These are phyloP conservation scores for Nymphalis io DNA, from an alignment of 1,140 invertebrate species.

Conservation along the genomic window DNA sequence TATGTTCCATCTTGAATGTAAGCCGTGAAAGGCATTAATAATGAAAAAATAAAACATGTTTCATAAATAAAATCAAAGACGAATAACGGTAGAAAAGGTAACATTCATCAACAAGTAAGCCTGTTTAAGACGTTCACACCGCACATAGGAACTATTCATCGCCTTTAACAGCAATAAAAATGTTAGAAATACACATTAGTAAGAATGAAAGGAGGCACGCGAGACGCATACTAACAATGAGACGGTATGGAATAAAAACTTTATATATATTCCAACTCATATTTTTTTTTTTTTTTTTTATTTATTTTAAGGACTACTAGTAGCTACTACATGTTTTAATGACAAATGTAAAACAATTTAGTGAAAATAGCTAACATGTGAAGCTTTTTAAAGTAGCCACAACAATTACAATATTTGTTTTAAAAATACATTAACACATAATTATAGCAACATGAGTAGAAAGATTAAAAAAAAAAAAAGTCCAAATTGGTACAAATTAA, in stretches of 20 bases:
- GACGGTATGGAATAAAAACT: neutral
- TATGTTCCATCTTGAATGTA: no score
- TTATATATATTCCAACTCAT: neutral
- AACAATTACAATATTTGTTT: no score
- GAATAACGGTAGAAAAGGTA: slow-evolving; percentile 10
- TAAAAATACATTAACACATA: no score
- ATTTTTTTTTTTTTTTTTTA: no score
- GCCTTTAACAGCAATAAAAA: slow-evolving; percentile 44
- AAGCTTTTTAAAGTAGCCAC: no score
- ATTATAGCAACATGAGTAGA: no score
- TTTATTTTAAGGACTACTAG: no score
- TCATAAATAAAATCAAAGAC: slow-evolving; percentile 9
- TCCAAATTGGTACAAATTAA: no score
- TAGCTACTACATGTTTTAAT: no score
- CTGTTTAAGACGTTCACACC: slow-evolving; percentile 18
- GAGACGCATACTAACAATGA: slow-evolving; percentile 21
- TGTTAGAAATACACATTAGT: slow-evolving; percentile 44
- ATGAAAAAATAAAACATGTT: neutral
- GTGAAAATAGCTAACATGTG: no score
- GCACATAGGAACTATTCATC: slow-evolving; percentile 39
- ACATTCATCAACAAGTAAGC: slow-evolving; percentile 32
- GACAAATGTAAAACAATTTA: no score
- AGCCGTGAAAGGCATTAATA: neutral
- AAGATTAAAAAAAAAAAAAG: no score
- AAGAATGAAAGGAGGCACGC: slow-evolving; percentile 38